Percentiles rank a stretch among this genome's conserved stretches.
These are phyloP conservation scores for Phenacoccus solenopsis DNA, from an alignment of 1,140 invertebrate genomes.

Conservation along the genomic window DNA sequence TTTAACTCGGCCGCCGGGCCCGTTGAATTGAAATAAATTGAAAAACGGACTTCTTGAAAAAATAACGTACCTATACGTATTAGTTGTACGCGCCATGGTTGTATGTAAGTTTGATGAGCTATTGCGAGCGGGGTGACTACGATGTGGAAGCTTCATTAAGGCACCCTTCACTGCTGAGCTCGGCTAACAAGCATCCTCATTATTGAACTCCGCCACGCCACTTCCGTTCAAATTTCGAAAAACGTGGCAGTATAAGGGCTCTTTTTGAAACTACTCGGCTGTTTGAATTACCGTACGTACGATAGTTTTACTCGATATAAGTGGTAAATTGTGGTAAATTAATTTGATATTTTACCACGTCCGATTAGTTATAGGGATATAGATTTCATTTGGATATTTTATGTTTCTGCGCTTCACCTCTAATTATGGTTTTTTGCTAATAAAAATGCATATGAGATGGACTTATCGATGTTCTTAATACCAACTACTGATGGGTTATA, in stretches of 20 bases:
- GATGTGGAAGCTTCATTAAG: constrained; percentile 12
- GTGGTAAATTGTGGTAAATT: background rate
- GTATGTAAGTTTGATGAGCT: constrained; percentile 13
- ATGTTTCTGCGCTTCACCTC: no score
- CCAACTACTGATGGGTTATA: no score
- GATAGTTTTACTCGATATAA: background rate
- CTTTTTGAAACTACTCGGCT: background rate
- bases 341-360: constrained; percentile 2
- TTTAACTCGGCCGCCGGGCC: background rate
- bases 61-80: constrained; percentile 3
- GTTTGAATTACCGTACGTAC: background rate
- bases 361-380: no score
- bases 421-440: no score
- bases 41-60: constrained; percentile 7
- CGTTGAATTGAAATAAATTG: constrained; percentile 8
- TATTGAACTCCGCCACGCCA: constrained; percentile 10
- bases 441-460: no score
- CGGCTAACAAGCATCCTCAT: constrained; percentile 14
- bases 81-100: background rate
- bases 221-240: constrained; percentile 10
- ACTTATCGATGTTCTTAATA: no score
- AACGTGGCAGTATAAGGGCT: background rate
- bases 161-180: constrained; percentile 7
- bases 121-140: background rate
- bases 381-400: no score